Percentiles rank a stretch among this genome's conserved stretches.
These are phyloP conservation scores for Pica pica DNA, from an alignment of 2,113 vertebrate genomes.

Conservation along the genomic window DNA sequence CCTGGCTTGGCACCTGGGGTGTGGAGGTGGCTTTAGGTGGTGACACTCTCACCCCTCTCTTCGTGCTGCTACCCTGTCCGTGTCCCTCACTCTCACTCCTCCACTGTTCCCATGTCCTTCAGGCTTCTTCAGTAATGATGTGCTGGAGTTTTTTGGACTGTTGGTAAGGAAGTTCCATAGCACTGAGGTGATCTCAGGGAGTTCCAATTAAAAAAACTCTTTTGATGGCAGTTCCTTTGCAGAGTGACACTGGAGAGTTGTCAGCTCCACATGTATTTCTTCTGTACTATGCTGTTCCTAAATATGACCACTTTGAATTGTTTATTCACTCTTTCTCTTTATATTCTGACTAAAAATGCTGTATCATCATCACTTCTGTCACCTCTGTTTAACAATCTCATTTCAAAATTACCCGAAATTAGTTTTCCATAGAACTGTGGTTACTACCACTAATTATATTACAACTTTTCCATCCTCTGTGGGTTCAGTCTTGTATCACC, in stretches of 20 bases:
- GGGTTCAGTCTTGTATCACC: neutral
- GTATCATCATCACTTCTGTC: neutral
- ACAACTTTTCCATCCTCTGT: neutral
- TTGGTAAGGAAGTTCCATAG: neutral
- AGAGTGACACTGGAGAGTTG: neutral
- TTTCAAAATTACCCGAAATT: neutral
- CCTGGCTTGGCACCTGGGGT: neutral
- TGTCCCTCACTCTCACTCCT: neutral
- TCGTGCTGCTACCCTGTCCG: fast-evolving
- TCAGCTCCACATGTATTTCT: neutral
- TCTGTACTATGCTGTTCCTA: neutral
- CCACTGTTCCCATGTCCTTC: fast-evolving
- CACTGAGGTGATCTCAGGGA: neutral
- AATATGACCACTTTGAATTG: neutral
- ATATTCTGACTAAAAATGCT: neutral
- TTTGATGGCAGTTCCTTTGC: neutral
- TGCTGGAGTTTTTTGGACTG: neutral
- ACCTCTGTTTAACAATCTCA: neutral
- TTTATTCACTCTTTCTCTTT: neutral
- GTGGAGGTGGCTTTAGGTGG: neutral
- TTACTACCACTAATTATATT: neutral
- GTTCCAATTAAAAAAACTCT: neutral
- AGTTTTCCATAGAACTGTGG: neutral
- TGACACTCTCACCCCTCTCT: too few species aligned
- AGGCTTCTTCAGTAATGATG: neutral